phyloP scores from a whole-genome alignment of 37 sponge, comb jelly and placozoan species.

The Theonella swinhoei region DNA sequence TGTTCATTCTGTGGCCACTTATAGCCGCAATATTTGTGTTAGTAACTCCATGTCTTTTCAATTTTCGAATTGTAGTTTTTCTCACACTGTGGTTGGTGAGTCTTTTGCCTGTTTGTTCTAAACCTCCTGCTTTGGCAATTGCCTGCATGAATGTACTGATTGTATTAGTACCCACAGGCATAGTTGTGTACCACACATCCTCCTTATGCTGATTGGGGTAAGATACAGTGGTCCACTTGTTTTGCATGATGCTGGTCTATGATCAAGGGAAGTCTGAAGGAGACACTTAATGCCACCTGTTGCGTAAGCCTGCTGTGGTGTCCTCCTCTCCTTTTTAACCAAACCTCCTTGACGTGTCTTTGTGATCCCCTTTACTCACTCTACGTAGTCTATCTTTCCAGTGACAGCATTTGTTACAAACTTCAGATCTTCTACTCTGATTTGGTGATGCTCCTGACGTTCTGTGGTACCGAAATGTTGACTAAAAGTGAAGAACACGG shows the following conservation, averaged over 20 bases:
- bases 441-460: slow-evolving; percentile 13
- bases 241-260: background rate
- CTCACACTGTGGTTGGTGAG: slow-evolving; percentile 23
- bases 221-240: slow-evolving; percentile 10
- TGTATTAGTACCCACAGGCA: background rate
- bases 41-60: slow-evolving; percentile 6
- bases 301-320: background rate
- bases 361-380: slow-evolving; percentile 14
- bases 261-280: background rate
- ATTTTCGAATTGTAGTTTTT: slow-evolving; percentile 5
- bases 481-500: slow-evolving; percentile 7
- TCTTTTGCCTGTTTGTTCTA: background rate
- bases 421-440: background rate
- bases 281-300: background rate
- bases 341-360: slow-evolving; percentile 21
- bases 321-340: background rate
- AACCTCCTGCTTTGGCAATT: background rate
- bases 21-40: slow-evolving; percentile 17
- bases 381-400: background rate
- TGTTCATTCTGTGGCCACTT: slow-evolving; percentile 16
- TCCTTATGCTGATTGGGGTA: background rate
- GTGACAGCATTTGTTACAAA: background rate
- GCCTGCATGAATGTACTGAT: background rate
- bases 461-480: slow-evolving; percentile 14
- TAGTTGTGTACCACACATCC: slow-evolving; percentile 2